phyloP scores from a whole-genome alignment of 2,797 vertebrate species.

The Hyperoplus lanceolatus region DNA sequence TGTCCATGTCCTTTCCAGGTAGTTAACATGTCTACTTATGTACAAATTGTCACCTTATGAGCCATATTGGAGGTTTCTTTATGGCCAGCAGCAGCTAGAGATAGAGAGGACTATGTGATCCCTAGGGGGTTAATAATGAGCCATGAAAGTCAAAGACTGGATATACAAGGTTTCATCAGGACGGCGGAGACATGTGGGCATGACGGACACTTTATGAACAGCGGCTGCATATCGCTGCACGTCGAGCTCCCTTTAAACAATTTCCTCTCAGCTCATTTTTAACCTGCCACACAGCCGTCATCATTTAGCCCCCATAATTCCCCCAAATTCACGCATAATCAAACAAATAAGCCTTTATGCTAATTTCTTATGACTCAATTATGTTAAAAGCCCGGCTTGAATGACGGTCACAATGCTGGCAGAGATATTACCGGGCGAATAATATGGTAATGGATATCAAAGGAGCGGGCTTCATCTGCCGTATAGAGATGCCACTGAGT shows the following conservation, averaged over 20 bases:
- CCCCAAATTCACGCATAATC: slow-evolving; percentile 73
- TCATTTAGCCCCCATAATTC: slow-evolving; percentile 59
- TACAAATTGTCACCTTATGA: slow-evolving; percentile 14
- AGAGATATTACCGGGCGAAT: slow-evolving; percentile 71
- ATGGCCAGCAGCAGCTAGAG: slow-evolving; percentile 15
- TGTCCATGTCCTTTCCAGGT: neutral
- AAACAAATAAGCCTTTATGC: slow-evolving; percentile 81
- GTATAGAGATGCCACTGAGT: slow-evolving; percentile 48
- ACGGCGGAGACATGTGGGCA: slow-evolving; percentile 24
- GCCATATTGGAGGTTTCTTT: neutral
- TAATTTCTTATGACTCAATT: slow-evolving; percentile 78
- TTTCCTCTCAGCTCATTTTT: slow-evolving; percentile 63
- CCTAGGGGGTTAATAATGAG: slow-evolving; percentile 36
- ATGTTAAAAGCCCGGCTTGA: slow-evolving; percentile 71
- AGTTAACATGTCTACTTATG: slow-evolving; percentile 16
- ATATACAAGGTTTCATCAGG: slow-evolving; percentile 35
- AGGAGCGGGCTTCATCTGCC: slow-evolving; percentile 55
- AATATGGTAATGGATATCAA: slow-evolving; percentile 68
- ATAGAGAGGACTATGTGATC: neutral
- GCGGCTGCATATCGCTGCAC: slow-evolving; percentile 35
- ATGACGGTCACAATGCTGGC: slow-evolving; percentile 72
- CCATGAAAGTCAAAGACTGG: slow-evolving; percentile 62
- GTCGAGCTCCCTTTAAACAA: slow-evolving; percentile 52
- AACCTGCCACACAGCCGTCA: slow-evolving; percentile 64
- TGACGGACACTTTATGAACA: slow-evolving; percentile 64